Percentiles rank a stretch among this genome's conserved stretches.
phyloP scores from a whole-genome alignment of 2,797 vertebrate species.

The Coreius guichenoti region DNA sequence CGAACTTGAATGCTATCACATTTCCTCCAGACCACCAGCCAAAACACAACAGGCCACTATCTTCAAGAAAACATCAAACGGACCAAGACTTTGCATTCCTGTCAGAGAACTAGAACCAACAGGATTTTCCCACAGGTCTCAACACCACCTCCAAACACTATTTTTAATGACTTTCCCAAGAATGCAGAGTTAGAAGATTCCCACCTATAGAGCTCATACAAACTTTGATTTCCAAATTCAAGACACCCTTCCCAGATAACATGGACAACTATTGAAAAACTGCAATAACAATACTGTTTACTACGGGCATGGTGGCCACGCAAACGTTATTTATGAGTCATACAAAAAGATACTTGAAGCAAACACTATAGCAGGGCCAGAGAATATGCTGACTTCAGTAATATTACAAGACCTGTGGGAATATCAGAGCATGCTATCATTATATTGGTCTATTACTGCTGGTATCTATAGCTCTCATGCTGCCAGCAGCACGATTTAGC shows the following conservation, averaged over 20 bases:
- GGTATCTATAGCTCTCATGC: constrained; percentile 75
- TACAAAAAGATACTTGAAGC: constrained; percentile 71
- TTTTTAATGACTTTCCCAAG: constrained; percentile 68
- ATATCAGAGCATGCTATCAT: constrained; percentile 75
- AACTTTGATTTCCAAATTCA: constrained; percentile 16
- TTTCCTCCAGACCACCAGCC: constrained; percentile 72
- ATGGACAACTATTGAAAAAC: constrained; percentile 61
- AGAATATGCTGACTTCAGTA: constrained; percentile 77
- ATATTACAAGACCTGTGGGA: constrained; percentile 66
- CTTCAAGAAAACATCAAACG: constrained; percentile 78
- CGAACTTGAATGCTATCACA: constrained; percentile 70
- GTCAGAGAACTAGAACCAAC: constrained; percentile 72
- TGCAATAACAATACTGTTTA: constrained; percentile 67
- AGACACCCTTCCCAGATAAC: constrained; percentile 32
- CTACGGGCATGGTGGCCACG: constrained; percentile 65
- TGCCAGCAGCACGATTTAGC: constrained; percentile 65
- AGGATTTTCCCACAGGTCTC: constrained; percentile 61
- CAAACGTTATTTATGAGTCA: constrained; percentile 79
- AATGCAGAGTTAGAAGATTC: constrained; percentile 57
- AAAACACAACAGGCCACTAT: constrained; percentile 69
- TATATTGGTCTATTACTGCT: constrained; percentile 75
- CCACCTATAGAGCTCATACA: constrained; percentile 51
- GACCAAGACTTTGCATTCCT: constrained; percentile 73
- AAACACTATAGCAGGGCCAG: constrained; percentile 67
- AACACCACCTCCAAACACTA: constrained; percentile 60